phyloP scores from a whole-genome alignment of 2,797 vertebrate genomes.

The Myotis myotis region DNA sequence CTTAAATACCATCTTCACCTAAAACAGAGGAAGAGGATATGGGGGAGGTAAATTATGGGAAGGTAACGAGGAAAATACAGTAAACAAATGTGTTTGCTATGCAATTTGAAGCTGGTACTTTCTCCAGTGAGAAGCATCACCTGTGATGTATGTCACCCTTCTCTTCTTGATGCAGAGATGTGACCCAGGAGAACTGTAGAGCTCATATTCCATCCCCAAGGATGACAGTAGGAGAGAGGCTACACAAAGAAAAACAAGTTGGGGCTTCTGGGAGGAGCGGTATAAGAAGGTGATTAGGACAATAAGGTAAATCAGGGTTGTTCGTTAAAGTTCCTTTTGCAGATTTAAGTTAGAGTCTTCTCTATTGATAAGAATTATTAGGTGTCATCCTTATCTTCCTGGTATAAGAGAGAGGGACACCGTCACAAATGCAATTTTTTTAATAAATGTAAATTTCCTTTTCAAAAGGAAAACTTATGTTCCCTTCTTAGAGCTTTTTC shows the following conservation, averaged over 20 bases:
- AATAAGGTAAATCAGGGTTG: not conserved
- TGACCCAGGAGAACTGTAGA: not conserved
- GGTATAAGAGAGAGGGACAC: not conserved
- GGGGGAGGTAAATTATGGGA: not conserved
- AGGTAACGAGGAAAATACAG: not conserved
- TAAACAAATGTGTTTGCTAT: not conserved
- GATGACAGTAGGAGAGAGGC: not conserved
- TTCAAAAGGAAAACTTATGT: not conserved
- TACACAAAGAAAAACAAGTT: not conserved
- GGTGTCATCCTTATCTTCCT: not conserved
- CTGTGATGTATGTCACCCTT: not conserved
- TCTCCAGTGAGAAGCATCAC: not conserved
- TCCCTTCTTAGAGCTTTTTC: not conserved
- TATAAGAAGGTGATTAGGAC: not conserved
- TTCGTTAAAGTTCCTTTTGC: not conserved
- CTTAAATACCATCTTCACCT: not conserved
- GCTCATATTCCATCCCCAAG: not conserved
- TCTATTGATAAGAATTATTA: not conserved
- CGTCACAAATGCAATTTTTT: not conserved
- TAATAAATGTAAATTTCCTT: not conserved
- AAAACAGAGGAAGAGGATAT: not conserved
- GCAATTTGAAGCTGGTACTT: not conserved
- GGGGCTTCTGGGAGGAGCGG: not conserved
- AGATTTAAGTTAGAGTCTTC: not conserved
- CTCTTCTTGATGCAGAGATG: not conserved